phyloP scores from a whole-genome alignment of 2,797 vertebrate genomes.

The Enteromius unitaeniatus region DNA sequence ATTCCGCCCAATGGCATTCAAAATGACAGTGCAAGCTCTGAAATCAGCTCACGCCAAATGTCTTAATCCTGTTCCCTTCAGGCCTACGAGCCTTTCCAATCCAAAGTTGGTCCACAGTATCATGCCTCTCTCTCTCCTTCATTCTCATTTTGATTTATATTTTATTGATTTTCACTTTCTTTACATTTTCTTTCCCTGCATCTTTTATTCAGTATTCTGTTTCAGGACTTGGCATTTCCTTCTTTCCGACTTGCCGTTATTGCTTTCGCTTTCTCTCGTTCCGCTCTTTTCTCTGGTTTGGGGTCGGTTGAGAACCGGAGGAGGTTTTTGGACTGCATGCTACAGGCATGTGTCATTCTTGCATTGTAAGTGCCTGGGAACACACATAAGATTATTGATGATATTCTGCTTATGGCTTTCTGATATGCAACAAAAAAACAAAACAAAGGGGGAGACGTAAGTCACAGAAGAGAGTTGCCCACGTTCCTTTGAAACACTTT shows the following conservation, averaged over 20 bases:
- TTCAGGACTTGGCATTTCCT: constrained; percentile 34
- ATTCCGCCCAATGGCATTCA: constrained; percentile 76
- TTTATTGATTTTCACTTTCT: constrained; percentile 22
- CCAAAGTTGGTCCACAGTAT: constrained; percentile 5
- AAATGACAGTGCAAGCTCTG: constrained; percentile 78
- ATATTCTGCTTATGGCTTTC: constrained; percentile 56
- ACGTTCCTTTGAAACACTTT: constrained; percentile 32
- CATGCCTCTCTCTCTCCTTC: constrained; percentile 1
- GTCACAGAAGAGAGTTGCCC: constrained; percentile 11
- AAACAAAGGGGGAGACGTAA: not conserved
- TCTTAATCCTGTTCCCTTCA: constrained; percentile 58
- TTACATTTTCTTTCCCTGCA: not conserved
- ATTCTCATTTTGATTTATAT: not conserved
- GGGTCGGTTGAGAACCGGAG: not conserved
- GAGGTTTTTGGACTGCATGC: constrained; percentile 16
- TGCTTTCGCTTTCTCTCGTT: not conserved
- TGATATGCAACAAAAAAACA: constrained; percentile 34
- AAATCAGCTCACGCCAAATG: constrained; percentile 57
- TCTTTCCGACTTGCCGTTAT: constrained; percentile 37
- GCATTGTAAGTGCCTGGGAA: constrained; percentile 42
- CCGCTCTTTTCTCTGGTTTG: constrained; percentile 3
- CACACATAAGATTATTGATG: constrained; percentile 12
- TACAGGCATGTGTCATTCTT: constrained; percentile 39
- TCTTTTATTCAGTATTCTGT: constrained; percentile 34
- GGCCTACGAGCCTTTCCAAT: constrained; percentile 1